Conservation (phyloP, 2,797 vertebrate genomes). For the Cyprinella venusta region DNA sequence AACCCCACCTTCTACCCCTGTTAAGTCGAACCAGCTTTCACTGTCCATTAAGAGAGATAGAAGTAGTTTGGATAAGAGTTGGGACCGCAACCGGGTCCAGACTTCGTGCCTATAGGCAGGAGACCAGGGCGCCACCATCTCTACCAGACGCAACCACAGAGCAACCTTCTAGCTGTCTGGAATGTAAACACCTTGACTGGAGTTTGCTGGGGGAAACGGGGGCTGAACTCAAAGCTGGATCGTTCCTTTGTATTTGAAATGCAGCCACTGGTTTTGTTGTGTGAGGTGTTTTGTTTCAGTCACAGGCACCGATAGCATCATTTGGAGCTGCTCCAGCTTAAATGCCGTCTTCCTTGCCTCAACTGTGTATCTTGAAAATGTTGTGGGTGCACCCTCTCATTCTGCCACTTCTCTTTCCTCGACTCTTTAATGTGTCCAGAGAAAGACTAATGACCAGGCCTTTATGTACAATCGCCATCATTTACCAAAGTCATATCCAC, state of each 20-base stretch:
- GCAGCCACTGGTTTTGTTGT: constrained; percentile 52
- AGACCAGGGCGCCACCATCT: constrained; percentile 48
- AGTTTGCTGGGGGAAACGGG: constrained; percentile 40
- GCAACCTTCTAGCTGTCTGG: constrained; percentile 49
- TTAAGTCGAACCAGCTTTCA: constrained; percentile 54
- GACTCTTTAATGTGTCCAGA: constrained; percentile 74
- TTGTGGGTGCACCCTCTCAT: constrained; percentile 43
- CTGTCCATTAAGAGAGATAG: constrained; percentile 49
- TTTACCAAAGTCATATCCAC: constrained; percentile 74
- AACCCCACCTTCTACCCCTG: constrained; percentile 29
- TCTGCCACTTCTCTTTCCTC: constrained; percentile 66
- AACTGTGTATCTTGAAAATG: constrained; percentile 42
- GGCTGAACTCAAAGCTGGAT: constrained; percentile 44
- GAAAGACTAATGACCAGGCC: constrained; percentile 72
- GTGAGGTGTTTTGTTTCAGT: constrained; percentile 66
- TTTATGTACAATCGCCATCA: constrained; percentile 76
- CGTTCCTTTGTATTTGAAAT: constrained; percentile 51
- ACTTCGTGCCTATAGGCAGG: constrained; percentile 48
- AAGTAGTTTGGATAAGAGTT: constrained; percentile 27
- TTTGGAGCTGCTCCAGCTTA: constrained; percentile 66
- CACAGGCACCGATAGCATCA: constrained; percentile 68
- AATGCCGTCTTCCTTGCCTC: constrained; percentile 62
- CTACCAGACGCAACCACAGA: constrained; percentile 52
- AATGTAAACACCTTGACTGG: constrained; percentile 69
- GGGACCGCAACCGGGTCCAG: constrained; percentile 12